Evolutionary conservation across 2,888 invertebrate genomes (phyloP), one percentile per base, ranked within the genome.

Genomic region (Meghimatium bilineatum): DNA sequence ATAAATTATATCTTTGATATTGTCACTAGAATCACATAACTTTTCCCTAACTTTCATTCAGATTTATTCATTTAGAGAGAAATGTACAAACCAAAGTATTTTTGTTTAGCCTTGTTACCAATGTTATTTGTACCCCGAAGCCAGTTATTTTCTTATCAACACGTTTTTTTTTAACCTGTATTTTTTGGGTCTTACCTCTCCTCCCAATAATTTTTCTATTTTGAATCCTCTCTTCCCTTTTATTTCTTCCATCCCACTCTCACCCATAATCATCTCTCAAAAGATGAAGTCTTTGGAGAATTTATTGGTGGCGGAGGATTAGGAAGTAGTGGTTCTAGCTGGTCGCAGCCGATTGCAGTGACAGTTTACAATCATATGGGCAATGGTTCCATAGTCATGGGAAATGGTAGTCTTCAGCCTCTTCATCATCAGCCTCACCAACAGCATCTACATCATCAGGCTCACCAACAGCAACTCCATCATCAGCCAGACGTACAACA

Each of bases 281-380:
- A 75, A 86, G 87, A 86, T 29, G 87, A 87, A 69, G 83, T 71
- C 66, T 87, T 76, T 80, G 86, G 87, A 56, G 86, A 87, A 26
- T 87, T 86, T 83, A 86, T 87, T 56, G 86, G 86, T 32, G 85
- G 86, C 26, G 79, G 78, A 67, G 52, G 32, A 17, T 12, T 74
- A 14, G 66, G 76, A 49, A 34, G 52, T 49, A 23, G 56, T 69
- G 67, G 67, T 34, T 67, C 52, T 67, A 52, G 32, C 72, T 74
- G 60, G 44, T 34, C n/a, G 34, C 80, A 36, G 23, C 14, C 71
- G 2, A 17, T 34, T 32, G 6, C 44, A 44, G n/a, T 66, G 3
- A 44, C 78, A 38, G 29, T 49, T 66, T 63, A 49, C 69, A 52
- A 29, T 38, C 81, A 81, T 1, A 32, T 81, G 63, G 81, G 81